phyloP scores from a whole-genome alignment of 2,888 invertebrate genomes.

The Lepidochrysops patricia region DNA sequence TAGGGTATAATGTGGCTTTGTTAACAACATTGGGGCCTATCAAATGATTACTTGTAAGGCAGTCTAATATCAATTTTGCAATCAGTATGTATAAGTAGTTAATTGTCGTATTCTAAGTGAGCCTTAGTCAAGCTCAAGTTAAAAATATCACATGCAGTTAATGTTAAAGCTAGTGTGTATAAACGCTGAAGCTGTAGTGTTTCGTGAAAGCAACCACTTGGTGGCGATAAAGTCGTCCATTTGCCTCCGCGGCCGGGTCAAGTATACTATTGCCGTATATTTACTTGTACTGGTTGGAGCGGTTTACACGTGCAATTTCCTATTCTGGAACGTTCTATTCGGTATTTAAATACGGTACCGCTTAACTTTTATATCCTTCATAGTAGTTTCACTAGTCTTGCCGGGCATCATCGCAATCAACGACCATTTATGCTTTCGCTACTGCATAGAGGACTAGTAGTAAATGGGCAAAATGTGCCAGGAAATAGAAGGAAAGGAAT shows the following conservation, averaged over 20 bases:
- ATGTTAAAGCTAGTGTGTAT: not conserved
- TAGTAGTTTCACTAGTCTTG: too few relatives aligned
- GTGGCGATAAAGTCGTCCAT: not conserved
- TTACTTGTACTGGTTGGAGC: not conserved
- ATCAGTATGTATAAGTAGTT: not conserved
- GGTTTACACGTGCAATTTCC: not conserved
- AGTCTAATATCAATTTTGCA: not conserved
- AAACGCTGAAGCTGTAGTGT: not conserved
- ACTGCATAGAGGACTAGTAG: too few relatives aligned
- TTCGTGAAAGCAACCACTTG: not conserved
- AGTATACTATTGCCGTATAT: not conserved
- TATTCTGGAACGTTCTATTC: not conserved
- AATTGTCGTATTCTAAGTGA: too few relatives aligned
- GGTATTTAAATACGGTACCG: not conserved
- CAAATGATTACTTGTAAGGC: not conserved
- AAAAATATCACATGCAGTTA: not conserved
- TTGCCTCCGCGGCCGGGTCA: conserved; percentile 2
- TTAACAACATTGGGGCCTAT: too few relatives aligned
- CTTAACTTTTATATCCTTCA: too few relatives aligned
- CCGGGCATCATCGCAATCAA: too few relatives aligned
- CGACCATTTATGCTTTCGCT: too few relatives aligned
- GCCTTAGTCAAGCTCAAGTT: not conserved
- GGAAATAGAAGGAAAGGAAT: too few relatives aligned
- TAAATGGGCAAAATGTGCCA: too few relatives aligned
- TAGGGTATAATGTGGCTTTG: too few relatives aligned